phyloP scores from a whole-genome alignment of 2,797 vertebrate genomes.

The Podarcis siculus region DNA sequence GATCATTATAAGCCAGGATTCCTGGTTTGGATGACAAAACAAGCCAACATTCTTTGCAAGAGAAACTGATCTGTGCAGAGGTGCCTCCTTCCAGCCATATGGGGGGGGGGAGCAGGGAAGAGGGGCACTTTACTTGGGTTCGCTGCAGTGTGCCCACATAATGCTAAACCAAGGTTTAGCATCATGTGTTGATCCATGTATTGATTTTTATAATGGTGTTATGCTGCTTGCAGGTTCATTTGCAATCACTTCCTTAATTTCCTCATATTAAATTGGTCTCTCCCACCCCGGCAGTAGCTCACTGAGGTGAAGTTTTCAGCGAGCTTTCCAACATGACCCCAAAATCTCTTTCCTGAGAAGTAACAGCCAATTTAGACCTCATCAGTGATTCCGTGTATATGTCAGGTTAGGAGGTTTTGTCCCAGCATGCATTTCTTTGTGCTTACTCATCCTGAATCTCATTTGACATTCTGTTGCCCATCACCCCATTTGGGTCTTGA shows the following conservation, averaged over 20 bases:
- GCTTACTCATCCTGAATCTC: not conserved
- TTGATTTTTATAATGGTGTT: not conserved
- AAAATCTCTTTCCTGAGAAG: not conserved
- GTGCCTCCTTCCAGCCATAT: too few relatives aligned
- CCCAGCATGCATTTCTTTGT: not conserved
- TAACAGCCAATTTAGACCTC: not conserved
- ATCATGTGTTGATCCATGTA: not conserved
- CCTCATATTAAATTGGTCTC: not conserved
- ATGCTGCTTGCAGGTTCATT: not conserved
- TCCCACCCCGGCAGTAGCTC: not conserved
- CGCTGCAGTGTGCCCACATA: not conserved
- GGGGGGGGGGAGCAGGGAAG: too few relatives aligned
- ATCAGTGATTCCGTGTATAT: not conserved
- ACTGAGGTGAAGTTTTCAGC: not conserved
- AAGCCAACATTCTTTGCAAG: too few relatives aligned
- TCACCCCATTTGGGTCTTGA: not conserved
- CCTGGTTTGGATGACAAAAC: too few relatives aligned
- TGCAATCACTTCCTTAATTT: not conserved
- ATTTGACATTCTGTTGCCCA: not conserved
- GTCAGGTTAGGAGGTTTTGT: not conserved
- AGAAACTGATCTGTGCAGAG: too few relatives aligned
- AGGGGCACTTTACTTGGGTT: too few relatives aligned
- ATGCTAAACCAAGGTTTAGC: not conserved
- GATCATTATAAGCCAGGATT: not conserved
- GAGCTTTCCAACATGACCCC: not conserved